A percentile compares a stretch with the other conserved stretches of the same genome.
These are phyloP conservation scores for Styela plicata DNA, from an alignment of 23 tunicate species.

Conservation along the genomic window DNA sequence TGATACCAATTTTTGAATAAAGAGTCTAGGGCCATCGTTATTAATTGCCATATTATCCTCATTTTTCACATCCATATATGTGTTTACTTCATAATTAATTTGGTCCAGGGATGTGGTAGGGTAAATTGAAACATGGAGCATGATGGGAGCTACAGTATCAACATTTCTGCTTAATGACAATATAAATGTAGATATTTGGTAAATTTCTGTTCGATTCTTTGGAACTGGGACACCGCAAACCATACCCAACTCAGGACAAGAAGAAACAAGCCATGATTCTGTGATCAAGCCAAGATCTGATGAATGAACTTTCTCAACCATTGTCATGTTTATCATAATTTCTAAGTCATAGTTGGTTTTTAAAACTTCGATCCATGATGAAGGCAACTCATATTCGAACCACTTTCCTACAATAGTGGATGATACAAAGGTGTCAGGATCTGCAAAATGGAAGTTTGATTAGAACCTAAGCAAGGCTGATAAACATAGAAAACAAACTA, in stretches of 20 bases:
- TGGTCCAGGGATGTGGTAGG: neutral
- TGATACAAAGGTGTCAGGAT: neutral
- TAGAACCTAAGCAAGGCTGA: no score
- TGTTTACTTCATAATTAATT: neutral
- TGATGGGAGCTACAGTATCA: neutral
- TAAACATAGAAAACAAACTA: no score
- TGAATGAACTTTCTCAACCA: neutral
- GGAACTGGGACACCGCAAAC: slow-evolving; percentile 9
- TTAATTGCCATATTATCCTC: neutral
- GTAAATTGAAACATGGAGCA: slow-evolving; percentile 7
- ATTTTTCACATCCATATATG: neutral
- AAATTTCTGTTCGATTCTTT: neutral
- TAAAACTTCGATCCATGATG: neutral
- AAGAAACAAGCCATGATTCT: neutral
- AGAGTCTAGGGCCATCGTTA: neutral
- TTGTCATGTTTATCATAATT: neutral
- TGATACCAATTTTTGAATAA: neutral
- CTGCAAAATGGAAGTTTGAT: no score
- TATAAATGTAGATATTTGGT: neutral
- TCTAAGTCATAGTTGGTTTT: neutral
- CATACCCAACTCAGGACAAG: neutral
- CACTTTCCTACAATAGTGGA: neutral
- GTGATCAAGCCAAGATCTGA: neutral
- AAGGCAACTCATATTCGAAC: neutral
- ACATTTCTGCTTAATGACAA: neutral